Evolutionary conservation across 1,140 invertebrate species (phyloP).

Genomic region (Contarinia nasturtii): DNA sequence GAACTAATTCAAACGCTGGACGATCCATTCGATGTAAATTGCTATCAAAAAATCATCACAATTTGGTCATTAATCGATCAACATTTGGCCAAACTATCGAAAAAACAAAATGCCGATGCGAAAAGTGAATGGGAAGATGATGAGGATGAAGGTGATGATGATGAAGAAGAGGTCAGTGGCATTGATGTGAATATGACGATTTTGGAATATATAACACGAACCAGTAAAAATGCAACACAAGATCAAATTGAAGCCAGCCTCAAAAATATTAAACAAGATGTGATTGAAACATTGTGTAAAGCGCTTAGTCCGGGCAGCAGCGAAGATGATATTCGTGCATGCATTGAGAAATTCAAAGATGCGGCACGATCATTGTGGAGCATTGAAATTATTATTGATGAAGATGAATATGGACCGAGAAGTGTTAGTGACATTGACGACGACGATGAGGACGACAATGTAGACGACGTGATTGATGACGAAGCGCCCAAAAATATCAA

Average conservation of each 20-base stretch:
- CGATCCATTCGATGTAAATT: conserved; percentile 8
- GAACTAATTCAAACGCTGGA: conserved; percentile 12
- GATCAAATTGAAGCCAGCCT: background rate
- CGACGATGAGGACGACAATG: too few relatives aligned
- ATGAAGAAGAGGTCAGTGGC: background rate
- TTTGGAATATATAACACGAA: conserved; percentile 5
- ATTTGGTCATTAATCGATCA: conserved; percentile 6
- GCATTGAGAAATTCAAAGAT: conserved; percentile 2
- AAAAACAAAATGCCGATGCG: background rate
- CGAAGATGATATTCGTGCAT: conserved; percentile 3
- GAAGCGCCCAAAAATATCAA: too few relatives aligned
- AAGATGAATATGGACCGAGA: too few relatives aligned
- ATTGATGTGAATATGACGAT: conserved; percentile 5
- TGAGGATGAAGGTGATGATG: background rate
- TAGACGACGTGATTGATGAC: too few relatives aligned
- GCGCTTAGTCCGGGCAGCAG: conserved; percentile 1
- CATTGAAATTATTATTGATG: background rate
- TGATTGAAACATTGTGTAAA: background rate
- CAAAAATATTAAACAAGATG: background rate
- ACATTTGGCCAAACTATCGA: background rate
- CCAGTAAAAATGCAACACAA: background rate
- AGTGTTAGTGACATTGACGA: too few relatives aligned
- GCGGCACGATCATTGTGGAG: background rate
- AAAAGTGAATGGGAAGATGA: background rate
- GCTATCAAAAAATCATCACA: conserved; percentile 2